These are phyloP conservation scores for Machimus rusticus DNA, from an alignment of 2,888 invertebrate genomes.

Conservation along the genomic window DNA sequence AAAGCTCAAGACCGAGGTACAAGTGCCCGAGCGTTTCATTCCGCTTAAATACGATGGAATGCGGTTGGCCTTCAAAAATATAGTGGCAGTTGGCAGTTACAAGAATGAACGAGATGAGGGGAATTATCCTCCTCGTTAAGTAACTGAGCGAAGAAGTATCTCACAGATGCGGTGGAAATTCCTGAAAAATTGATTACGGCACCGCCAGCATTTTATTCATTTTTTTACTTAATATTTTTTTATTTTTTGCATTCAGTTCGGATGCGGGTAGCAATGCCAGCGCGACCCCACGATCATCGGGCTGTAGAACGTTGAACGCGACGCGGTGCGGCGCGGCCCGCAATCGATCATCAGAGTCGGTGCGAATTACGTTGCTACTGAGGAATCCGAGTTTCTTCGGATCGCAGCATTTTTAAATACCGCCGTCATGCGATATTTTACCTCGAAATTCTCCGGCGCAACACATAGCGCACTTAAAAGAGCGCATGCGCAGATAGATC, in stretches of 20 bases:
- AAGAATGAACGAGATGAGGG: slow-evolving; percentile 34
- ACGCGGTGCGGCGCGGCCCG: not conserved
- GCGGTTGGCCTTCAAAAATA: slow-evolving; percentile 49
- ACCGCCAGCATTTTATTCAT: not conserved
- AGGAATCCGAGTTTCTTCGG: slow-evolving; percentile 19
- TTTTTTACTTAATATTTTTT: not conserved
- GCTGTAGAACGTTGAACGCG: not conserved
- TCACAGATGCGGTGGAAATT: not conserved
- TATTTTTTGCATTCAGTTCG: not conserved
- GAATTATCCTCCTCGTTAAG: slow-evolving; percentile 19
- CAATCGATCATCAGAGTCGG: not conserved
- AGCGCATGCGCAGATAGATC: not conserved
- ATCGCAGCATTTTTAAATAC: slow-evolving; percentile 1
- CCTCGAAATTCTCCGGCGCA: not conserved
- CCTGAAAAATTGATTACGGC: not conserved
- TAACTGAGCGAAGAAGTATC: not conserved
- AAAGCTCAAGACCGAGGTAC: not conserved
- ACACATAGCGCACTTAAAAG: not conserved
- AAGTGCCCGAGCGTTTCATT: slow-evolving; percentile 41
- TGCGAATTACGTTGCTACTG: slow-evolving; percentile 3
- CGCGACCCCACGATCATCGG: not conserved
- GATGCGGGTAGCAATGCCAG: not conserved
- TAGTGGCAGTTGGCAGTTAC: slow-evolving; percentile 32
- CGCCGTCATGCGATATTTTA: slow-evolving; percentile 21
- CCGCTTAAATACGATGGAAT: slow-evolving; percentile 45